Percentiles rank a stretch among this genome's conserved stretches.
Evolutionary conservation across 2,797 vertebrate species (phyloP).

Genomic region (Gadopsis marmoratus): DNA sequence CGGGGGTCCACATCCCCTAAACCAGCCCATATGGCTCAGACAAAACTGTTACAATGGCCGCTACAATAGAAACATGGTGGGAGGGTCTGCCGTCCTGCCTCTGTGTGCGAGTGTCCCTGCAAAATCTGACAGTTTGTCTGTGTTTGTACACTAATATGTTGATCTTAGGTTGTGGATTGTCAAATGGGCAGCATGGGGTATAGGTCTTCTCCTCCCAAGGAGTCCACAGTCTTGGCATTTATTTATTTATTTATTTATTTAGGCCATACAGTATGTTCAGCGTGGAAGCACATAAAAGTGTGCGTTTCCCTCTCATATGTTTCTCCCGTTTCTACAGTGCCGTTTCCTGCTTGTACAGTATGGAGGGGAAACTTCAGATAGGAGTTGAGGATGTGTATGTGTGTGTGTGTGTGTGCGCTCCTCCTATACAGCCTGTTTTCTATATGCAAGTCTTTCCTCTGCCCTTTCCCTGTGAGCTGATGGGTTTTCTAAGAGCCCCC

Average conservation of each 20-base stretch:
- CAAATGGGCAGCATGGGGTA: conserved; percentile 6
- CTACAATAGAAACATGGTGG: conserved; percentile 85
- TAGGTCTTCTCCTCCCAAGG: not conserved
- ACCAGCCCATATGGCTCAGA: conserved; percentile 87
- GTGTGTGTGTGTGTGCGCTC: conserved; percentile 18
- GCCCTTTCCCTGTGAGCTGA: conserved; percentile 70
- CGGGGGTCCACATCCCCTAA: conserved; percentile 85
- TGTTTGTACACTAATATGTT: conserved; percentile 65
- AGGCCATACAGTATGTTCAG: too few relatives aligned
- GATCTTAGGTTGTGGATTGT: conserved; percentile 43
- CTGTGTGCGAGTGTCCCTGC: conserved; percentile 42
- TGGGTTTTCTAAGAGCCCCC: conserved; percentile 75
- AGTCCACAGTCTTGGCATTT: not conserved
- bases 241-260: not conserved
- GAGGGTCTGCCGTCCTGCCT: conserved; percentile 71
- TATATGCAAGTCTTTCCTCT: conserved; percentile 58
- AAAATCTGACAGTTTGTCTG: conserved; percentile 57
- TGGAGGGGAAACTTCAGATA: not conserved
- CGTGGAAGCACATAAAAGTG: fast-evolving
- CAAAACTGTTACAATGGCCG: conserved; percentile 86
- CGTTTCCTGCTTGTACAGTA: not conserved
- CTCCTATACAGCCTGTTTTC: conserved; percentile 49
- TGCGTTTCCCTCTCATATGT: not conserved
- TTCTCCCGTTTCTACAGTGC: not conserved
- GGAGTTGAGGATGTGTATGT: conserved; percentile 1